Evolutionary conservation across 1,140 invertebrate species (phyloP).

Genomic region (Diprion similis): DNA sequence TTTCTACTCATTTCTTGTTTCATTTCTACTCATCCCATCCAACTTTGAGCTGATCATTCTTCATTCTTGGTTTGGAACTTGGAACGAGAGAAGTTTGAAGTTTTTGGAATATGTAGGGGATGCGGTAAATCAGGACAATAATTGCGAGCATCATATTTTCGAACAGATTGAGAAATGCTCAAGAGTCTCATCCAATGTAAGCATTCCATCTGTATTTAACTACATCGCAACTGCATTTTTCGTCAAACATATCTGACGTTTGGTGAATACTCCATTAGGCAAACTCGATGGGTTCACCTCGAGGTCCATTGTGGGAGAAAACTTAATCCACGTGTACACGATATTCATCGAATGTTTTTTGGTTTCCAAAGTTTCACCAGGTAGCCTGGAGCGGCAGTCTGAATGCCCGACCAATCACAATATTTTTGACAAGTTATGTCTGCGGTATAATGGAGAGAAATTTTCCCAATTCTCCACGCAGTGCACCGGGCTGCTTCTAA

Average conservation of each 20-base stretch:
- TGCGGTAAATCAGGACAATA: too few relatives aligned
- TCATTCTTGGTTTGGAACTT: too few relatives aligned
- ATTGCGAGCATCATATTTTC: too few relatives aligned
- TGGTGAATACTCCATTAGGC: background rate
- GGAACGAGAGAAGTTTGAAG: too few relatives aligned
- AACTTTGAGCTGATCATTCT: too few relatives aligned
- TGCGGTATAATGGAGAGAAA: slow-evolving; percentile 45
- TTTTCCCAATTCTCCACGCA: slow-evolving; percentile 30
- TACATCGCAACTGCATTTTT: too few relatives aligned
- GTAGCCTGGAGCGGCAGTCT: background rate
- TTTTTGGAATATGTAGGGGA: too few relatives aligned
- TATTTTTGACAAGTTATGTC: slow-evolving; percentile 63
- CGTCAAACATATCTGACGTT: background rate
- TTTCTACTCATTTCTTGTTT: too few relatives aligned
- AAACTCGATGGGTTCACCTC: background rate
- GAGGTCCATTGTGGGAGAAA: background rate
- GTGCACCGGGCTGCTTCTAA: slow-evolving; percentile 23
- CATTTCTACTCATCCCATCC: too few relatives aligned
- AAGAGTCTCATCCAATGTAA: too few relatives aligned
- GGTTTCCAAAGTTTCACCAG: background rate
- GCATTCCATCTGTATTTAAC: too few relatives aligned
- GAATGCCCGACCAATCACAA: slow-evolving; percentile 56
- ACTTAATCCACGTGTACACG: background rate
- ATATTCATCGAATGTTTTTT: background rate
- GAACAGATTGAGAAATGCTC: too few relatives aligned